Evolutionary conservation across 2,888 invertebrate species (phyloP).

Genomic region (Cephus spinipes): DNA sequence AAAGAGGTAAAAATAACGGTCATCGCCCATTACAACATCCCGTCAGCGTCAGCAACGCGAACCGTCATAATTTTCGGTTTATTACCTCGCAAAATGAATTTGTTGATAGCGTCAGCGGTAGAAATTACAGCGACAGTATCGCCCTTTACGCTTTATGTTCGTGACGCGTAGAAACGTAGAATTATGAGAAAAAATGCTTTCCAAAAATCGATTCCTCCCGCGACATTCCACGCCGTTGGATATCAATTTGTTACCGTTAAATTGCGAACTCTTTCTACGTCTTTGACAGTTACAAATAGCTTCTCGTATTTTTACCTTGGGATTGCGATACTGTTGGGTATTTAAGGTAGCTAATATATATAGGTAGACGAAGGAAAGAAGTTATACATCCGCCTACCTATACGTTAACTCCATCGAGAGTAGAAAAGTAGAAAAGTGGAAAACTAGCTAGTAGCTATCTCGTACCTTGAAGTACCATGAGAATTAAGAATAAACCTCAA

Average conservation of each 20-base stretch:
- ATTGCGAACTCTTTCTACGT: not conserved
- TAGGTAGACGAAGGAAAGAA: not conserved
- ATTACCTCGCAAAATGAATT: conserved; percentile 39
- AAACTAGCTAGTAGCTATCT: not conserved
- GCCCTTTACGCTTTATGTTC: not conserved
- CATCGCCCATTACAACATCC: conserved; percentile 26
- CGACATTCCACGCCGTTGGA: not conserved
- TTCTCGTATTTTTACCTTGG: not conserved
- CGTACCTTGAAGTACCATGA: not conserved
- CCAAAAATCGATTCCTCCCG: not conserved
- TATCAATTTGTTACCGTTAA: not conserved
- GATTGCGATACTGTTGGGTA: not conserved
- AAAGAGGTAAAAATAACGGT: not conserved
- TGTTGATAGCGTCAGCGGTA: not conserved
- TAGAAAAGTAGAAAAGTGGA: not conserved
- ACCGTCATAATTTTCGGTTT: conserved; percentile 38
- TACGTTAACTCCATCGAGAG: not conserved
- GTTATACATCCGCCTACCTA: not conserved
- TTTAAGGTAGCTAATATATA: not conserved
- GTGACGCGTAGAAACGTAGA: not conserved
- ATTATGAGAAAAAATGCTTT: not conserved
- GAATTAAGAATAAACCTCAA: not conserved
- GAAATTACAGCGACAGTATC: not conserved
- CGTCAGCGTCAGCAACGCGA: conserved; percentile 22
- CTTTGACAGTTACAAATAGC: not conserved